phyloP scores from a whole-genome alignment of 2,888 invertebrate genomes.

The Drosophila putrida region DNA sequence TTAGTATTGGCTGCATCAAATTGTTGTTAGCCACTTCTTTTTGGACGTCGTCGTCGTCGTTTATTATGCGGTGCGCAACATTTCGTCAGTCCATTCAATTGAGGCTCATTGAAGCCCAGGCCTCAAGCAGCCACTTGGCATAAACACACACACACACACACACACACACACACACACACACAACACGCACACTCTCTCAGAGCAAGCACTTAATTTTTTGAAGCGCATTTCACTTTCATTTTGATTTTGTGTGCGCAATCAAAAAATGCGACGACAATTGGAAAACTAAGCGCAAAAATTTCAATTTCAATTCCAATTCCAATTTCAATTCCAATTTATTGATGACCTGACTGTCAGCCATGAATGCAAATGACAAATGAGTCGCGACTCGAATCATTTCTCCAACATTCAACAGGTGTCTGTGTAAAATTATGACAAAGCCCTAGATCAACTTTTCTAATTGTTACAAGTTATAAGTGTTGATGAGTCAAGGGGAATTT shows the following conservation, averaged over 20 bases:
- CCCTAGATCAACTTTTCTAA: conserved; percentile 1
- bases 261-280: conserved; percentile 41
- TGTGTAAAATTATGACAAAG: not conserved
- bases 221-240: conserved; percentile 80
- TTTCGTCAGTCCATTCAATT: conserved; percentile 75
- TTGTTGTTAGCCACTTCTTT: conserved; percentile 55
- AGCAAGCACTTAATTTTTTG: conserved; percentile 69
- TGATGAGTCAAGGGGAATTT: not conserved
- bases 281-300: conserved; percentile 69
- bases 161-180: conserved; percentile 15
- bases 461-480: not conserved
- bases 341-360: conserved; percentile 61
- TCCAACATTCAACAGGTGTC: conserved; percentile 9
- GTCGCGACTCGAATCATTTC: conserved; percentile 18
- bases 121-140: conserved; percentile 55
- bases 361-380: conserved; percentile 74
- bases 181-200: conserved; percentile 14
- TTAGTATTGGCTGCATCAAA: conserved; percentile 47
- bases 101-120: conserved; percentile 66
- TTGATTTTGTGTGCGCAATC: conserved; percentile 64
- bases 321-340: conserved; percentile 72
- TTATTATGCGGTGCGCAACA: conserved; percentile 71
- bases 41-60: conserved; percentile 55
- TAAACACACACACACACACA: conserved; percentile 33
- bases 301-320: conserved; percentile 62